phyloP scores from a whole-genome alignment of 2,797 vertebrate genomes.

The Sebastes iracundus region DNA sequence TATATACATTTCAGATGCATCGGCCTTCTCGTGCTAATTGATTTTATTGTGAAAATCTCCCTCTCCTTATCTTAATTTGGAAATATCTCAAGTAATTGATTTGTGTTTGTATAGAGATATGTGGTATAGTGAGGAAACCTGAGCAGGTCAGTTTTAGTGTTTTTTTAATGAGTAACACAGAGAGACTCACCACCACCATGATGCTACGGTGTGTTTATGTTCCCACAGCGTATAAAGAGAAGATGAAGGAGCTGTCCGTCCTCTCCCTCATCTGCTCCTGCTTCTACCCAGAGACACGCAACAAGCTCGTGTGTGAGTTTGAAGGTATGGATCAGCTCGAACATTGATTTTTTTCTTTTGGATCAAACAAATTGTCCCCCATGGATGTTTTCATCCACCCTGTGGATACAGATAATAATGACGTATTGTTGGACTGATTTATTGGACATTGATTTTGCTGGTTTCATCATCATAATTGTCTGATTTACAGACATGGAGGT shows the following conservation, averaged over 20 bases:
- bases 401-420: not conserved
- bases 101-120: not conserved
- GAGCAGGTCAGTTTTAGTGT: not conserved
- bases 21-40: not conserved
- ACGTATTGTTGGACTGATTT: not conserved
- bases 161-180: not conserved
- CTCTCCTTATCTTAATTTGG: not conserved
- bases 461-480: conserved; percentile 2
- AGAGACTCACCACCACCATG: not conserved
- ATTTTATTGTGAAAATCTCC: not conserved
- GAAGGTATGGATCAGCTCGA: conserved; percentile 83
- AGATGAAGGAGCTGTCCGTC: conserved; percentile 99
- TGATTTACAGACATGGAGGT: conserved; percentile 92
- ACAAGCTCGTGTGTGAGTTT: conserved; percentile 91
- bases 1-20: not conserved
- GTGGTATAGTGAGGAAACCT: not conserved
- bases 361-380: not conserved
- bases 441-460: conserved; percentile 15
- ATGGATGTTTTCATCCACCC: not conserved
- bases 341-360: conserved; percentile 13
- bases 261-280: conserved; percentile 98
- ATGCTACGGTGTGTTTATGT: conserved; percentile 23
- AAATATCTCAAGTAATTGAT: not conserved
- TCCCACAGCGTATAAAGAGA: conserved; percentile 96
- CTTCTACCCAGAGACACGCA: conserved; percentile 94